These are phyloP conservation scores for Astreopora myriophthalma DNA, from an alignment of 64 coral and sea anemone genomes.

Conservation along the genomic window DNA sequence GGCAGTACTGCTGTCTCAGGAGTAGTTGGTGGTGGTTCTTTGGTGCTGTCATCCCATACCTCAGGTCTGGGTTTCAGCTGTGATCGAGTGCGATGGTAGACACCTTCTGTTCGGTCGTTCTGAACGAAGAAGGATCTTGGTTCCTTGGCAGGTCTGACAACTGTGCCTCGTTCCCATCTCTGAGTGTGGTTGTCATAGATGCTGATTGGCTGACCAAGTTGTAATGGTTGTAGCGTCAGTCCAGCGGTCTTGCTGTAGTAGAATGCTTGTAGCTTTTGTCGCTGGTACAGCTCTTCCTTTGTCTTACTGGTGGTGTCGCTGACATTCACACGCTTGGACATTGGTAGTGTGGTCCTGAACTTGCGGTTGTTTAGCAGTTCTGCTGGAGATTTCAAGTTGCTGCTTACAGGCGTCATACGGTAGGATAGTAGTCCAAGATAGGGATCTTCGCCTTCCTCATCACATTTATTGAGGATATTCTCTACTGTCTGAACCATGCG, in stretches of 20 bases:
- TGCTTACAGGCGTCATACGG: slow-evolving; percentile 61
- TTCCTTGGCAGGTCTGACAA: slow-evolving; percentile 51
- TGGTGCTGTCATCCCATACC: not conserved
- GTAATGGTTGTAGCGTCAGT: slow-evolving; percentile 30
- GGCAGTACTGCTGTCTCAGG: slow-evolving; percentile 3
- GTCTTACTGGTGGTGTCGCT: slow-evolving; percentile 18
- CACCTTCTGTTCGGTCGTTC: slow-evolving; percentile 19
- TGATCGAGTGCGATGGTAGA: slow-evolving; percentile 20
- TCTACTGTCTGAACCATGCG: slow-evolving; percentile 61
- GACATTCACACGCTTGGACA: slow-evolving; percentile 20
- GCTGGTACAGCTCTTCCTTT: slow-evolving; percentile 44
- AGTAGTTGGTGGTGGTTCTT: not conserved
- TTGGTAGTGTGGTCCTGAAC: slow-evolving; percentile 69
- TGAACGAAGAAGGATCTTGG: slow-evolving; percentile 47
- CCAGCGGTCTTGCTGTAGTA: slow-evolving; percentile 69
- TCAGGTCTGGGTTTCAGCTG: slow-evolving; percentile 1
- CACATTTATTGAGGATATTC: slow-evolving; percentile 59
- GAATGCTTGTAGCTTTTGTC: slow-evolving; percentile 14
- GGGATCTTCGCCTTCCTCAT: slow-evolving; percentile 54
- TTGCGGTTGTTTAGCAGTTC: slow-evolving; percentile 12
- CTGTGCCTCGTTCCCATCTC: slow-evolving; percentile 1
- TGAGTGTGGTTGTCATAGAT: slow-evolving; percentile 52
- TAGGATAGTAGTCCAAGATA: slow-evolving; percentile 76
- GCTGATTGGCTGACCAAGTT: slow-evolving; percentile 31
- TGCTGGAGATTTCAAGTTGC: slow-evolving; percentile 64